Evolutionary conservation across 1,140 invertebrate species (phyloP), one percentile per base, ranked within the genome.

Genomic region (Calliphora vicina): DNA sequence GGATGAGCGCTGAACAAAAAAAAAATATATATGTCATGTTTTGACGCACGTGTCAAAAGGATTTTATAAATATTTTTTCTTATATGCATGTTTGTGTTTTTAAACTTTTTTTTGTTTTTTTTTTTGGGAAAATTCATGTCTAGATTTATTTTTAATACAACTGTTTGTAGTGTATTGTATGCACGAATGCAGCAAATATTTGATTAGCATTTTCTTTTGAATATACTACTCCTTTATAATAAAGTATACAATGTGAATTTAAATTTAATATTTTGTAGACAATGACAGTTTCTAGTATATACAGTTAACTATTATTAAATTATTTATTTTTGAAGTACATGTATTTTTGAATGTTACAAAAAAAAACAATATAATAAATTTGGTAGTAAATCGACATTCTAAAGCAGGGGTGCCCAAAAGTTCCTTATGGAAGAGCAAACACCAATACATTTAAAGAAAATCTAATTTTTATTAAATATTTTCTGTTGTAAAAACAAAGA

Each of bases 41-140:
- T 78, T 78, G 74, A 78, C 42, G 74, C 74, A 78, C 74, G 74
- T 78, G 74, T 78, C 74, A 43, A 78, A 45, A 78, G 74, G 74
- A 78, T 78, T 78, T 78, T 26, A 20, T 78, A 25, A 20, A 42
- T 43, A 43, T 43, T 76, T 78, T 43, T 78, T 78, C 15, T 78
- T 78, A 45, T 23, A 78, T 23, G n/a, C n/a, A 20, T 23, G 27
- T 76, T 17, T 27, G 27, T 76, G 73, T 76, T 27, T 42, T 20
- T 29, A 27, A 17, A 35, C 25, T 78, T 45, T 42, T 20, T 43
- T 10, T 35, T 1, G 10, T 35, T 17, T n/a, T 35, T 74, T 43
- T 0, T 42, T 17, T 78, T 42, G 26, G 1, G 10, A 20, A 78
- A 67, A 23, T 67, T 67, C 20, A 45, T 78, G 35, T 78, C 74